Percentiles rank a stretch among this genome's conserved stretches.
These are phyloP conservation scores for Spatulosminthurus flaviceps DNA, from an alignment of 2,888 invertebrate genomes.

Conservation along the genomic window DNA sequence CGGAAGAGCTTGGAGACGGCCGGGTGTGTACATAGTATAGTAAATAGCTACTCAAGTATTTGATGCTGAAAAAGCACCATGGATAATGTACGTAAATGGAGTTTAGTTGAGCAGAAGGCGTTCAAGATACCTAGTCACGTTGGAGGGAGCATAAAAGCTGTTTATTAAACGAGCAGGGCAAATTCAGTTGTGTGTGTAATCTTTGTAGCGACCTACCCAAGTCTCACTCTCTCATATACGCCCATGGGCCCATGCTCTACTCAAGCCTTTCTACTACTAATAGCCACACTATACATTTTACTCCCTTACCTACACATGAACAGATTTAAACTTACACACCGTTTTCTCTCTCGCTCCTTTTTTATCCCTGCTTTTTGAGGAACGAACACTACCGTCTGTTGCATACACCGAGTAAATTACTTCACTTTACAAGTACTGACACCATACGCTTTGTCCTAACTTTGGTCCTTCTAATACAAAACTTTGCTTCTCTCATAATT, in stretches of 20 bases:
- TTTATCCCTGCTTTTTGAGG: background rate
- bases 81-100: conserved; percentile 53
- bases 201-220: conserved; percentile 48
- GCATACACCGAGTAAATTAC: background rate
- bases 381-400: background rate
- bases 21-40: conserved; percentile 34
- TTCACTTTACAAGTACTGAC: background rate
- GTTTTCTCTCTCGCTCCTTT: background rate
- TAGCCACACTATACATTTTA: background rate
- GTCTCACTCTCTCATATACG: conserved; percentile 23
- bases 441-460: too few species aligned
- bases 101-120: conserved; percentile 48
- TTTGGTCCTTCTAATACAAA: too few species aligned
- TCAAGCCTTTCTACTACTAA: background rate
- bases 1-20: background rate
- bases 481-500: too few species aligned
- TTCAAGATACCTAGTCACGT: conserved; percentile 56
- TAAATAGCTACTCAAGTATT: conserved; percentile 49
- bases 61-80: conserved; percentile 49
- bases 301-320: background rate
- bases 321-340: conserved; percentile 2
- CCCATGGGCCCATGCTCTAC: background rate
- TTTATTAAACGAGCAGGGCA: conserved; percentile 55
- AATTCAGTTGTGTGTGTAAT: conserved; percentile 55
- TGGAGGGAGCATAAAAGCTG: conserved; percentile 52